Conservation (phyloP, 2,113 vertebrate species). For the Pseudorectes ferrugineus region DNA sequence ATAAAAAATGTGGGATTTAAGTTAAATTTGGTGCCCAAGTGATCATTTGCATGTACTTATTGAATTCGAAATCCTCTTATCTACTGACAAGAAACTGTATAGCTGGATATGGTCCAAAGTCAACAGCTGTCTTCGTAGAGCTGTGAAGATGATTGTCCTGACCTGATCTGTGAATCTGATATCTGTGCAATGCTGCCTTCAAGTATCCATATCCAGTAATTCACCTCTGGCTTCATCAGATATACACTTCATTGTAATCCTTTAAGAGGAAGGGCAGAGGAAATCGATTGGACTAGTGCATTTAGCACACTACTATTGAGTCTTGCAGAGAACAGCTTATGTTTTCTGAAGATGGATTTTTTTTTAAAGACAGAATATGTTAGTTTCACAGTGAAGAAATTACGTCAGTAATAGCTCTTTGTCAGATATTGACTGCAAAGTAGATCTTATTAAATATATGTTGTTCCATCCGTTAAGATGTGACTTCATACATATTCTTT, state of each 20-base stretch:
- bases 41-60: not conserved
- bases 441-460: not conserved
- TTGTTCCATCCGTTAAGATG: not conserved
- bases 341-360: not conserved
- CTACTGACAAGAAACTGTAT: not conserved
- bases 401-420: not conserved
- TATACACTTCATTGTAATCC: not conserved
- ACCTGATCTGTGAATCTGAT: not conserved
- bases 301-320: not conserved
- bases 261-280: not conserved
- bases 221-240: not conserved
- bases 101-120: not conserved
- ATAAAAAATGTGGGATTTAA: not conserved
- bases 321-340: not conserved
- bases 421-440: not conserved
- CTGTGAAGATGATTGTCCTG: not conserved
- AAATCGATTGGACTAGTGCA: not conserved
- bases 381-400: not conserved
- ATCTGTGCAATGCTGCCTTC: not conserved
- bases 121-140: not conserved
- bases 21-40: not conserved
- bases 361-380: not conserved
- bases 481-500: not conserved
- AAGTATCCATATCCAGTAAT: not conserved
- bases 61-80: not conserved